Conservation (phyloP, 30 jellyfish, hydroid and myxozoan genomes). For the Cassiopea andromeda region DNA sequence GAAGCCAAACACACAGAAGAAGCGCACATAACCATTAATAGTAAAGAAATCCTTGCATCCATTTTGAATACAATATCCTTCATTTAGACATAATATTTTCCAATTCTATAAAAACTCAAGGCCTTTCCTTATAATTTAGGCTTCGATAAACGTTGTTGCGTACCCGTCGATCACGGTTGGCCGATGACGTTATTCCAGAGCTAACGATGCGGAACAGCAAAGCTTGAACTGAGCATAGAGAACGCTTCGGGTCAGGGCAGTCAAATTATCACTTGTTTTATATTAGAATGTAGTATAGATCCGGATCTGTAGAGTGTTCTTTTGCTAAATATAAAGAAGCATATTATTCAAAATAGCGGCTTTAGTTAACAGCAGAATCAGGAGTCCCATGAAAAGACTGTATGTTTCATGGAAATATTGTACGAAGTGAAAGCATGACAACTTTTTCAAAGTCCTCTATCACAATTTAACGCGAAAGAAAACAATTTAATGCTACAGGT, state of each 20-base stretch:
- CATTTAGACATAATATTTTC: conserved; percentile 5
- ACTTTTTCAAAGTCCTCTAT: no score
- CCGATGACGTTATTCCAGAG: conserved; percentile 50
- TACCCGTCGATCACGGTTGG: conserved; percentile 66
- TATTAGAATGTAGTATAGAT: no score
- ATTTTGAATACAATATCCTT: background rate
- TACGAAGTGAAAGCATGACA: no score
- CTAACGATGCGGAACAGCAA: conserved; percentile 56
- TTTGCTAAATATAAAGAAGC: no score
- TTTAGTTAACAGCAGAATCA: no score
- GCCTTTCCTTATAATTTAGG: conserved; percentile 14
- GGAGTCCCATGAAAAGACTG: no score
- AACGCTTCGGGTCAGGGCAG: conserved; percentile 67
- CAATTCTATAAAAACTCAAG: background rate
- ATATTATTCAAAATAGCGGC: no score
- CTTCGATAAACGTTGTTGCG: background rate
- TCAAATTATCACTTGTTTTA: background rate
- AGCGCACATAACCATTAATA: background rate
- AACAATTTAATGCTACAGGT: no score
- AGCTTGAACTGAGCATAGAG: conserved; percentile 28
- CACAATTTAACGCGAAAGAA: no score
- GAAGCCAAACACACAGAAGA: background rate
- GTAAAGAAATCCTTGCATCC: background rate
- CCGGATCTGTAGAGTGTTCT: no score
- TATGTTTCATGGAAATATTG: no score